Conservation (phyloP, 2,888 invertebrate genomes). For the Cryptus viduatorius region DNA sequence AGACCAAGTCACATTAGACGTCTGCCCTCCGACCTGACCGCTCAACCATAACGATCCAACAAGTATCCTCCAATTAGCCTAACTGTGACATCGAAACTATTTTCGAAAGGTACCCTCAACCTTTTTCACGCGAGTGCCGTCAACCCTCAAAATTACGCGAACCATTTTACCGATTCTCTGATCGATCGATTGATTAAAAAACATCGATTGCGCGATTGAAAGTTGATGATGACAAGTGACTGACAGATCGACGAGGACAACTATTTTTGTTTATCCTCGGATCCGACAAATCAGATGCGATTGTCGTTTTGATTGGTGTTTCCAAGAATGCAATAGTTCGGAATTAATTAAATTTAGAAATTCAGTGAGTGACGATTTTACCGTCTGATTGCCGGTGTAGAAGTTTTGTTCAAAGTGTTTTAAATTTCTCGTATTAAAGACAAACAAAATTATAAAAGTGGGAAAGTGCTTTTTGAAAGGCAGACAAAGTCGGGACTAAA, state of each 20-base stretch:
- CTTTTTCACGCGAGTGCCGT: slow-evolving; percentile 29
- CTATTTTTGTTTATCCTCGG: neutral
- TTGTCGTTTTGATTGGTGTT: neutral
- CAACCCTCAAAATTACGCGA: slow-evolving; percentile 15
- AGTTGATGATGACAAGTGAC: slow-evolving; percentile 1
- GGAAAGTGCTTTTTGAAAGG: slow-evolving; percentile 1
- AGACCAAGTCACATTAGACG: slow-evolving; percentile 82
- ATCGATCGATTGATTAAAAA: neutral
- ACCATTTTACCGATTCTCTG: neutral
- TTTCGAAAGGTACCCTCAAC: neutral
- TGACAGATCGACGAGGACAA: neutral
- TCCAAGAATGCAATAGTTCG: no score
- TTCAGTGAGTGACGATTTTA: slow-evolving; percentile 3
- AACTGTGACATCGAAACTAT: slow-evolving; percentile 58
- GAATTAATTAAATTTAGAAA: neutral
- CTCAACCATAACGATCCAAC: slow-evolving; percentile 75
- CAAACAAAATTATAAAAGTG: neutral
- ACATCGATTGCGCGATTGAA: slow-evolving; percentile 16
- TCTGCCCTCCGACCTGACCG: slow-evolving; percentile 83
- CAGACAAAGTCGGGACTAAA: slow-evolving; percentile 48
- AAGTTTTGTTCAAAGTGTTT: slow-evolving; percentile 11
- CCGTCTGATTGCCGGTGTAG: neutral
- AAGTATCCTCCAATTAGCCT: slow-evolving; percentile 64
- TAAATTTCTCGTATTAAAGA: neutral
- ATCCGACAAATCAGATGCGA: neutral